These are phyloP conservation scores for Malaclemys terrapin DNA, from an alignment of 2,113 vertebrate species.

Conservation along the genomic window DNA sequence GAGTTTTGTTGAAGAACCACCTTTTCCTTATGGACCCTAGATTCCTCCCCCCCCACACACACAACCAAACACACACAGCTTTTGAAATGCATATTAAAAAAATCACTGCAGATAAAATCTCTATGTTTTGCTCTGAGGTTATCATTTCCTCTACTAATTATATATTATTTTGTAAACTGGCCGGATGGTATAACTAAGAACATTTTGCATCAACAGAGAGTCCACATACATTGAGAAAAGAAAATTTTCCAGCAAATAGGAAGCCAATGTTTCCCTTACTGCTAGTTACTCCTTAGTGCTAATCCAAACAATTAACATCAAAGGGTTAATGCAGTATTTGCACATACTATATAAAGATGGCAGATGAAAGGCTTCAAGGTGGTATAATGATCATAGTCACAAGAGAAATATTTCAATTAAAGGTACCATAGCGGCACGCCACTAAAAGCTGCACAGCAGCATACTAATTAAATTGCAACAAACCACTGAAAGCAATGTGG, in stretches of 20 bases:
- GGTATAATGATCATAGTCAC: constrained; percentile 71
- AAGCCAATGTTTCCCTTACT: constrained; percentile 5
- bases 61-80: neutral
- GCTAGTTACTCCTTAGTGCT: constrained; percentile 58
- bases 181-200: neutral
- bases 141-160: neutral
- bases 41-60: neutral
- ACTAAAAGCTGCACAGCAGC: constrained; percentile 74
- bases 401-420: constrained; percentile 76
- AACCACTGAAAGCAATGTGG: constrained; percentile 9
- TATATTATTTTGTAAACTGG: neutral
- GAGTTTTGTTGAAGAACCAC: neutral
- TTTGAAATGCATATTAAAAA: neutral
- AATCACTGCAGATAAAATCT: neutral
- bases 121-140: too few relatives aligned
- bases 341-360: constrained; percentile 49
- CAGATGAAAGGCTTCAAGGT: constrained; percentile 69
- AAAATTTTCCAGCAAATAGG: constrained; percentile 10
- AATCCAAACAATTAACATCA: constrained; percentile 69
- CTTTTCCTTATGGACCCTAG: neutral
- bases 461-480: constrained; percentile 73
- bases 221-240: neutral
- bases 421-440: constrained; percentile 65
- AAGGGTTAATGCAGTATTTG: constrained; percentile 56
- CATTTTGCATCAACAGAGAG: neutral